Conservation (phyloP, 2,888 invertebrate genomes). For the Dimorphilus gyrociliatus region DNA sequence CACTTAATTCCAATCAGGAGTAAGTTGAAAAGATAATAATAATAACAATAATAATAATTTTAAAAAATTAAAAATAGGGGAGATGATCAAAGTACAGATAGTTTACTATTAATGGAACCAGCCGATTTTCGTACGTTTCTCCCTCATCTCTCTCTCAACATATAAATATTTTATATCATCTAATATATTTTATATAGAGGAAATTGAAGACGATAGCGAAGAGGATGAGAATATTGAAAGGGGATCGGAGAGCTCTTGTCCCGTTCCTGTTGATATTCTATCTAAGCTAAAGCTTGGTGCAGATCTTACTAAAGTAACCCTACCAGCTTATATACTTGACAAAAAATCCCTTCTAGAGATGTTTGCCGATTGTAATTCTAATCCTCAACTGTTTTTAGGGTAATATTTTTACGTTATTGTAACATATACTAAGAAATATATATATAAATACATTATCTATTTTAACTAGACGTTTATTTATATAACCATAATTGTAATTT, state of each 20-base stretch:
- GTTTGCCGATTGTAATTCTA: constrained; percentile 42
- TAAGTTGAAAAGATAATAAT: too few species aligned
- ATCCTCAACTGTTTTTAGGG: constrained; percentile 38
- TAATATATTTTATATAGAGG: constrained; percentile 13
- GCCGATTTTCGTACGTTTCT: too few species aligned
- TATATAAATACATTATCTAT: background rate
- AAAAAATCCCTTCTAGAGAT: constrained; percentile 40
- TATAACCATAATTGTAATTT: background rate
- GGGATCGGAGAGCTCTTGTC: constrained; percentile 37
- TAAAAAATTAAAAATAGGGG: too few species aligned
- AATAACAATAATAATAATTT: too few species aligned
- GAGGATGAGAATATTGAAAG: constrained; percentile 26
- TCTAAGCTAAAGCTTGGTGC: constrained; percentile 42
- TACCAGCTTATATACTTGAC: constrained; percentile 42
- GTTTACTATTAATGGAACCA: too few species aligned
- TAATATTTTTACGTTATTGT: constrained; percentile 13
- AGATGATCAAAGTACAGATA: too few species aligned
- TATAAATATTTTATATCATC: background rate
- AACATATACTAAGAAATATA: background rate
- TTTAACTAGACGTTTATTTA: background rate
- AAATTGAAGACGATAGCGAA: constrained; percentile 31
- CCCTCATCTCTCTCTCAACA: too few species aligned
- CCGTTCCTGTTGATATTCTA: constrained; percentile 39
- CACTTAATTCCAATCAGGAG: too few species aligned
- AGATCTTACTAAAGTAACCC: constrained; percentile 41